phyloP scores from a whole-genome alignment of 2,113 vertebrate species.

The Rhegmatorhina hoffmannsi region DNA sequence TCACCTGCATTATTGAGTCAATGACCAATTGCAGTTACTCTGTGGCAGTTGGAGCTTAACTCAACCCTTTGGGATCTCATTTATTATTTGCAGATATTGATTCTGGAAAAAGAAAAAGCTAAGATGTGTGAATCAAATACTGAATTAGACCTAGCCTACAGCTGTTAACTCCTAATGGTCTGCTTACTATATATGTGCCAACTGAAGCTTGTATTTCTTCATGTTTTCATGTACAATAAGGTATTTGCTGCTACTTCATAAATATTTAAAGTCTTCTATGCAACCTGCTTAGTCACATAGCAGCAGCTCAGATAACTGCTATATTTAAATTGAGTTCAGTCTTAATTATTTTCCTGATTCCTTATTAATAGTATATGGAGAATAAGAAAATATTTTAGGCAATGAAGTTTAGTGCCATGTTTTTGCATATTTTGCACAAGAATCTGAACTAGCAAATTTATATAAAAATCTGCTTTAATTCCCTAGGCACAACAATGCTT shows the following conservation, averaged over 20 bases:
- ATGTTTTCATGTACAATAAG: conserved; percentile 27
- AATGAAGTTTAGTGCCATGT: not conserved
- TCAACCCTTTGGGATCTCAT: conserved; percentile 93
- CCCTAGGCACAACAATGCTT: not conserved
- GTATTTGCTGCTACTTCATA: conserved; percentile 26
- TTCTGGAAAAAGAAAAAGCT: conserved; percentile 85
- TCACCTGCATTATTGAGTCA: conserved; percentile 94
- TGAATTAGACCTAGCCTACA: conserved; percentile 84
- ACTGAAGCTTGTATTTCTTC: conserved; percentile 33
- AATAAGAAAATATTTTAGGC: not conserved
- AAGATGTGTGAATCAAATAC: conserved; percentile 84
- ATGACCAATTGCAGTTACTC: conserved; percentile 88
- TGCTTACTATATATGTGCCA: conserved; percentile 43
- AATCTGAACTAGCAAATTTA: not conserved
- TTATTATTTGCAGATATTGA: conserved; percentile 99
- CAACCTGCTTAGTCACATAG: not conserved
- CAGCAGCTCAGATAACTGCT: not conserved
- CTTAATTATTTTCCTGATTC: conserved; percentile 2
- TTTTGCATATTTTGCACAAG: not conserved
- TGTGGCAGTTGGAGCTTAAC: conserved; percentile 85
- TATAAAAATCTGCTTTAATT: not conserved
- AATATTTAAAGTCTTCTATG: conserved; percentile 19
- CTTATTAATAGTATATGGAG: not conserved
- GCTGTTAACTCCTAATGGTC: conserved; percentile 83
- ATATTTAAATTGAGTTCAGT: not conserved